Conservation (phyloP, 2,888 invertebrate species). For the Eudemis profundana region DNA sequence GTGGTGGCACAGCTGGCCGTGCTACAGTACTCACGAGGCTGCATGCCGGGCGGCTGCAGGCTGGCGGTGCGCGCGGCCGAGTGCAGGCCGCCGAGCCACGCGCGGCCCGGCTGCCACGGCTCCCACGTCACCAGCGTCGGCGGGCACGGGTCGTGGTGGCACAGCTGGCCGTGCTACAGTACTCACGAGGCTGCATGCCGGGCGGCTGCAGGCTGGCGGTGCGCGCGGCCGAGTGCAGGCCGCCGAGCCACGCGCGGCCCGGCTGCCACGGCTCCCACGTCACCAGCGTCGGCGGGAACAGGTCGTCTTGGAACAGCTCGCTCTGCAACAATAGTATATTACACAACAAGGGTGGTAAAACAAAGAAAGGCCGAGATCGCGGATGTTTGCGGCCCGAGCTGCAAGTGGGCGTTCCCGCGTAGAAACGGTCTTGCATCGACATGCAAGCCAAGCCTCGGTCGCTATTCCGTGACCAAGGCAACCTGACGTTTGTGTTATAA, state of each 20-base stretch:
- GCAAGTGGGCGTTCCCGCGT: too few relatives aligned
- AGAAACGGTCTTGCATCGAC: too few relatives aligned
- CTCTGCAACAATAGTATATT: conserved; percentile 84
- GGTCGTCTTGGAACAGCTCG: conserved; percentile 98
- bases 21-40: conserved; percentile 87
- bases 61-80: conserved; percentile 87
- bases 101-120: conserved; percentile 88
- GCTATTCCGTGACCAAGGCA: too few relatives aligned
- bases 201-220: conserved; percentile 92
- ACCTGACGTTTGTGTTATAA: too few relatives aligned
- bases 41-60: conserved; percentile 95
- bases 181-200: conserved; percentile 92
- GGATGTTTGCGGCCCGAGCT: too few relatives aligned
- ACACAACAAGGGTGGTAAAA: too few relatives aligned
- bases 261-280: conserved; percentile 93
- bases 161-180: conserved; percentile 93
- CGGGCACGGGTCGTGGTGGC: conserved; percentile 95
- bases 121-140: conserved; percentile 84
- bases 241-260: conserved; percentile 92
- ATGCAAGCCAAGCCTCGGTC: too few relatives aligned
- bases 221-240: conserved; percentile 85
- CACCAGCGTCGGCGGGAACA: conserved; percentile 96
- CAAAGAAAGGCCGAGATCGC: too few relatives aligned
- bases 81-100: conserved; percentile 91
- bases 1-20: conserved; percentile 98